These are phyloP conservation scores for Tragopan temminckii DNA, from an alignment of 2,797 vertebrate species.

Conservation along the genomic window DNA sequence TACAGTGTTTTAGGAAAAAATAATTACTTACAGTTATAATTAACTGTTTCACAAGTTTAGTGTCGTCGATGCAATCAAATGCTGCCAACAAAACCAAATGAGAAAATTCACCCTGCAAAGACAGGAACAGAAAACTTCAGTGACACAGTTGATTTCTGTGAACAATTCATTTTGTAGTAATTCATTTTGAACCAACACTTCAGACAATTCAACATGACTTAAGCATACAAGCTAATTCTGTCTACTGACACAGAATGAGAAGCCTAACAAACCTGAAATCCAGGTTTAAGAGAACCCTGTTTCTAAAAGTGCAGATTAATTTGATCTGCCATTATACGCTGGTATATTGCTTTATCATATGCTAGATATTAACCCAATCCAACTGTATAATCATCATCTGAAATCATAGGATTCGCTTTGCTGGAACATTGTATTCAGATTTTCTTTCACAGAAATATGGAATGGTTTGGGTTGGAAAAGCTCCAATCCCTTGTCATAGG, in stretches of 20 bases:
- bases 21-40: conserved; percentile 90
- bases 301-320: not conserved
- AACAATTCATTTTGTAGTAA: not conserved
- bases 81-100: conserved; percentile 92
- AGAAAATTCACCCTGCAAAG: conserved; percentile 92
- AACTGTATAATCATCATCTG: not conserved
- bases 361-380: not conserved
- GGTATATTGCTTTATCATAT: not conserved
- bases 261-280: not conserved
- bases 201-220: not conserved
- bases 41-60: conserved; percentile 94
- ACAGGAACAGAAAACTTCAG: not conserved
- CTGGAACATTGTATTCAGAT: not conserved
- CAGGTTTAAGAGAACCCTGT: not conserved
- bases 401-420: not conserved
- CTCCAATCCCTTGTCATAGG: not conserved
- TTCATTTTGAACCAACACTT: not conserved
- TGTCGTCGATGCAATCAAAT: conserved; percentile 98
- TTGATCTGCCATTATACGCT: not conserved
- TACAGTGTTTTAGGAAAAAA: not conserved
- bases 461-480: not conserved
- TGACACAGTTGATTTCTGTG: not conserved
- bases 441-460: not conserved
- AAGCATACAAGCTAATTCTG: not conserved
- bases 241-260: not conserved